phyloP scores from a whole-genome alignment of 2,888 invertebrate genomes.

The Nymphalis c-album region DNA sequence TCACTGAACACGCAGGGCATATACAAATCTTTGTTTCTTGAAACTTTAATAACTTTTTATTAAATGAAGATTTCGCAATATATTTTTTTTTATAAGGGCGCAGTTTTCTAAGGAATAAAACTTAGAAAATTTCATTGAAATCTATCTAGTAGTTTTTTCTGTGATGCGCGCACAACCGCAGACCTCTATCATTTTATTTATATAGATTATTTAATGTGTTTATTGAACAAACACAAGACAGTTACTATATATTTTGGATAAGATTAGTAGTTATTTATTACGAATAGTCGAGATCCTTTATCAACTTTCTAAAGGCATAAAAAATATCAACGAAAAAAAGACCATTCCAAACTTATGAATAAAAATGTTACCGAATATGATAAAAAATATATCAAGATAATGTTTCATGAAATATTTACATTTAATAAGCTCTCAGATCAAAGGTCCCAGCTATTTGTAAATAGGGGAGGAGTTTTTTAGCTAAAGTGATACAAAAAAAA shows the following conservation, averaged over 20 bases:
- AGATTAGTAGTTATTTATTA: constrained; percentile 1
- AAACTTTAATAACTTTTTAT: no score
- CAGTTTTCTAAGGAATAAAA: no score
- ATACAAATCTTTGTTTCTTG: no score
- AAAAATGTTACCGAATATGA: constrained; percentile 40
- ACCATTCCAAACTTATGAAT: constrained; percentile 27
- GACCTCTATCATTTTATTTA: no score
- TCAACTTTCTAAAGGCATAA: constrained; percentile 5
- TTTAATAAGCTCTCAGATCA: constrained; percentile 80
- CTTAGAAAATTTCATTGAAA: no score
- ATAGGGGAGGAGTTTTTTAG: constrained; percentile 72
- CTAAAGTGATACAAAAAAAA: constrained; percentile 49
- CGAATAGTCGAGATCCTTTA: neutral
- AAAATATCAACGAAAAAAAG: constrained; percentile 15
- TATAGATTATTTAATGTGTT: no score
- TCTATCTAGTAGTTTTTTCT: no score
- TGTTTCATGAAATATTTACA: constrained; percentile 77
- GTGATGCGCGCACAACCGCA: no score
- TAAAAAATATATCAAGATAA: constrained; percentile 47
- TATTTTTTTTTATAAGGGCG: no score
- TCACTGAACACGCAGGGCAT: no score
- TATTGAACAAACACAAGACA: neutral
- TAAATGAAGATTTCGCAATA: no score
- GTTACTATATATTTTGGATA: neutral
- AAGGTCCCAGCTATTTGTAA: constrained; percentile 78